Base-by-base conservation (phyloP, 2,888 invertebrate species). In the Anagyrus pseudococci region DNA sequence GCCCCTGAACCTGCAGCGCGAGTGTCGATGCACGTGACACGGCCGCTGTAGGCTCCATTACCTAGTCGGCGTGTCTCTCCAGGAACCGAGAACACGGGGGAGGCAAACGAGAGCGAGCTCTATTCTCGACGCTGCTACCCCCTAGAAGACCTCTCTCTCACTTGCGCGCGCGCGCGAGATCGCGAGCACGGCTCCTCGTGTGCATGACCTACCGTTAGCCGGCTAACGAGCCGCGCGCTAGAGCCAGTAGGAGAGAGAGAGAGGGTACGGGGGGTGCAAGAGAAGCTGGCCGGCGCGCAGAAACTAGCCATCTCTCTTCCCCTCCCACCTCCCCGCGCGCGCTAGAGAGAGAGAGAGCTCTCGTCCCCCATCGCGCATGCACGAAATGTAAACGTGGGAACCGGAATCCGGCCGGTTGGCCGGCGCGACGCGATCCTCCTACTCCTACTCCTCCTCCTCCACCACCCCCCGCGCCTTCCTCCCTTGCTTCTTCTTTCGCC, bases 361-460 rank as follows among this genome's bases (percentile, higher is more conserved):
- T 29, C 41, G 44, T 20, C 41, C 23, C 72, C 74, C 76, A 79
- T 80, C 77, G 79, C 79, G 78, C 49, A 79, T 80, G 80, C 80
- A 79, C 79, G 80, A 80, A 80, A 80, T 80, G 78, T 79, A 78
- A 80, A 80, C 80, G 80, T 80, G 80, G 80, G 80, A 80, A 80
- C 80, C 80, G 80, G 80, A 80, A 80, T 79, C 76, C 33, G 77
- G 71, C 71, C 71, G 46, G n/a, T n/a, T n/a, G n/a, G 46, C 33
- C 33, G 33, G 33, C 33, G 33, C 33, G 33, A 37, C 33, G 33
- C 44, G 50, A 50, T 40, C 58, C 22, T 20, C n/a, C 68, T 70
- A 63, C 66, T 59, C 58, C 64, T 37, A 70, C 62, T 62, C 58
- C 64, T 56, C 53, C 50, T 47, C 23, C 20, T 19, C 13, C 20